Conservation (phyloP, 1,140 invertebrate species). For the Cydia splendana region DNA sequence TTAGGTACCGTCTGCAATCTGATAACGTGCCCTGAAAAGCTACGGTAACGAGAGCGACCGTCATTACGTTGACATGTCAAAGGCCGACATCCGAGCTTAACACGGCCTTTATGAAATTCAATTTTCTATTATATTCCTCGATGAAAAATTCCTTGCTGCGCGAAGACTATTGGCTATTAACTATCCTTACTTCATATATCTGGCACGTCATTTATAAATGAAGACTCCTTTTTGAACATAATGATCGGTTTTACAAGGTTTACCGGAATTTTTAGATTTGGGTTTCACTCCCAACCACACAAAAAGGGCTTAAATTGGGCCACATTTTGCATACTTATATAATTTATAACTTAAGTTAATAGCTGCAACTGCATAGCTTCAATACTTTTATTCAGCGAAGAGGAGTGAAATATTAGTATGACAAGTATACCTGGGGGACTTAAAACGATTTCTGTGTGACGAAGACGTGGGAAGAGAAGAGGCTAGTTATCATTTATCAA, state of each 20-base stretch:
- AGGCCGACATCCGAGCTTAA: constrained; percentile 22
- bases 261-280: background rate
- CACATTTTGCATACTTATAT: too few relatives aligned
- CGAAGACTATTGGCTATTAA: constrained; percentile 12
- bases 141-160: constrained; percentile 6
- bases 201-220: background rate
- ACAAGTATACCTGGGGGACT: too few relatives aligned
- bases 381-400: too few relatives aligned
- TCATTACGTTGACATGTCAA: constrained; percentile 30
- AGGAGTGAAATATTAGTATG: too few relatives aligned
- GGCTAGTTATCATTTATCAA: background rate
- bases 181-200: constrained; percentile 3
- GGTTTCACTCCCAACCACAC: too few relatives aligned
- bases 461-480: too few relatives aligned
- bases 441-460: too few relatives aligned
- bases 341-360: too few relatives aligned
- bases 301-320: too few relatives aligned
- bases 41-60: constrained; percentile 13
- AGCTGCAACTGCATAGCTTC: too few relatives aligned
- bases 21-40: background rate
- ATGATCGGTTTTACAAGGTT: background rate
- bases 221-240: background rate
- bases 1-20: background rate
- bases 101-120: constrained; percentile 15
- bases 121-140: constrained; percentile 27